Conservation (phyloP, 2,888 invertebrate species). For the Malacosoma neustria region DNA sequence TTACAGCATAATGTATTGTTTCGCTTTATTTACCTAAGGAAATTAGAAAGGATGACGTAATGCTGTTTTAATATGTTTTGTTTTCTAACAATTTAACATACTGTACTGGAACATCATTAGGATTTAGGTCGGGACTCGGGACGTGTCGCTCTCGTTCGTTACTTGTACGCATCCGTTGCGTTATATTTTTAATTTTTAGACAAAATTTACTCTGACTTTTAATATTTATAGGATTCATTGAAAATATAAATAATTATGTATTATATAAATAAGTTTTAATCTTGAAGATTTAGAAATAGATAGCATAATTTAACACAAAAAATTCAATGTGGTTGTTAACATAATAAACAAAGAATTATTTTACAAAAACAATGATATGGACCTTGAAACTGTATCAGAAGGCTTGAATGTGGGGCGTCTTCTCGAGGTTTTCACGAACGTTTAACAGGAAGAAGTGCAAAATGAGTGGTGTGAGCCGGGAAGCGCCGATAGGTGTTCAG, state of each 20-base stretch:
- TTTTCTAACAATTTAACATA: not conserved
- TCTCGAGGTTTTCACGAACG: not conserved
- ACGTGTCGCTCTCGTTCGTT: not conserved
- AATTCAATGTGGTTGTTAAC: not conserved
- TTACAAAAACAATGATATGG: slow-evolving; percentile 3
- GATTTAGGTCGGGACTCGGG: no score
- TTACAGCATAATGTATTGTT: not conserved
- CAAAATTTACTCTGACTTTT: not conserved
- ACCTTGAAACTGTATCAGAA: not conserved
- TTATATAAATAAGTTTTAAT: not conserved
- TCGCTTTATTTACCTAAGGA: not conserved
- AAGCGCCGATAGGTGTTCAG: slow-evolving; percentile 79
- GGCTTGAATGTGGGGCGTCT: slow-evolving; percentile 4
- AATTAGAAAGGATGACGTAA: not conserved
- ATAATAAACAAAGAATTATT: slow-evolving; percentile 4
- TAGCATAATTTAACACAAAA: not conserved
- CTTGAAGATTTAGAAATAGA: not conserved
- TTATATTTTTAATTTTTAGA: not conserved
- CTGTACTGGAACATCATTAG: not conserved
- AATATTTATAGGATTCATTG: no score
- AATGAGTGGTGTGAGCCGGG: slow-evolving; percentile 74
- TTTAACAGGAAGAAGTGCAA: slow-evolving; percentile 18
- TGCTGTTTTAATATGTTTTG: not conserved
- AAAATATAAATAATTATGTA: not conserved
- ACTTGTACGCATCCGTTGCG: not conserved